Base-by-base conservation (phyloP, 1,140 invertebrate species). In the Drosophila eugracilis region DNA sequence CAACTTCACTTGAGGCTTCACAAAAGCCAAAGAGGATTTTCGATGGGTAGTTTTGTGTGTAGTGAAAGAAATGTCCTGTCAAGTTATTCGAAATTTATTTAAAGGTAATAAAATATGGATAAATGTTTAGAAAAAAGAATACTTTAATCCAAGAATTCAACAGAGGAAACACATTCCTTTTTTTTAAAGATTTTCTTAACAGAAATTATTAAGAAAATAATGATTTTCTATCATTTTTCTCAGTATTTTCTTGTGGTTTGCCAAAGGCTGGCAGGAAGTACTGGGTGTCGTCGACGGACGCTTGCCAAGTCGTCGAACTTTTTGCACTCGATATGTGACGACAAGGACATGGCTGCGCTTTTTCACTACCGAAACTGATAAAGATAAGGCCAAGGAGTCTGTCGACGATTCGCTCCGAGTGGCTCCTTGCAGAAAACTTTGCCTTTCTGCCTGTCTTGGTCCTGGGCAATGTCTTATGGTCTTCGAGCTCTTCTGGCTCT, bases 301-400 rank as follows among this genome's bases (percentile, higher is more conserved):
- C 57, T 66, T n/a, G 65, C 69, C 58, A 78, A 79, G 73, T 76
- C 80, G 76, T 85, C 80, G 80, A 84, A 84, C 80, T 85, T 85
- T 71, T 79, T 76, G 62, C 77, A 74, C 69, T 77, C 78, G 83
- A 85, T 85, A 88, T 85, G 77, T 85, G 80, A 62, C 49, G 58
- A 65, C 58, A 65, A 65, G 53, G 62, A 60, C 62, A 62, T 79
- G 24, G 74, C 69, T 88, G 77, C 78, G 77, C 83, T 88, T 88
- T 85, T 88, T 58, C 50, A 54, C 59, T 57, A 36, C 60, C 62
- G 60, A 71, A 75, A 80, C 81, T 85, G 81, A 86, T 86, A 88
- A 78, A 86, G 81, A 86, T 86, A 86, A 86, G 81, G 75, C 74
- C 77, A 86, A 88, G 77, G 74, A 88, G 81, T 73, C 63, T 67